Evolutionary conservation across 2,797 vertebrate genomes (phyloP).

Genomic region (Hapalemur alaotrensis): DNA sequence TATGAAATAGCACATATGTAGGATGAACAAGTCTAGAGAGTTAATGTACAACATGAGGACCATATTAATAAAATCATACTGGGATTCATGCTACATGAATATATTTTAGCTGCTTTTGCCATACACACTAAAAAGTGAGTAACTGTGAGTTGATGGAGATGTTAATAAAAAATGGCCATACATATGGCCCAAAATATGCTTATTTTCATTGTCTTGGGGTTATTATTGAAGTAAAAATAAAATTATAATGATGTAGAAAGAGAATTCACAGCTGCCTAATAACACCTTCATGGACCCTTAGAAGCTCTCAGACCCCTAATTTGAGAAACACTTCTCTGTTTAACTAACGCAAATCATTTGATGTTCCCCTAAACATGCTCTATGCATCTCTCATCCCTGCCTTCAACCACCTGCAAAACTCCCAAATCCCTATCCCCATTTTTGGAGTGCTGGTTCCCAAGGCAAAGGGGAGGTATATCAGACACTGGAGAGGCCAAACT

Average conservation of each 20-base stretch:
- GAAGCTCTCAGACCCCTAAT: neutral
- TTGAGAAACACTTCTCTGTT: slow-evolving; percentile 7
- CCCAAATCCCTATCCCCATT: neutral
- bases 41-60: neutral
- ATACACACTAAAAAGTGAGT: neutral
- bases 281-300: neutral
- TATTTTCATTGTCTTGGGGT: neutral
- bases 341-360: neutral
- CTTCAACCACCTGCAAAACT: neutral
- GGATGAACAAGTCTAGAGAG: neutral
- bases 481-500: neutral
- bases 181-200: neutral
- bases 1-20: neutral
- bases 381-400: neutral
- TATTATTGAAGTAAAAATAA: slow-evolving; percentile 31
- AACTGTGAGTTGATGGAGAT: neutral
- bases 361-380: neutral
- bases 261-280: neutral
- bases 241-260: neutral
- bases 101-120: neutral
- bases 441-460: neutral
- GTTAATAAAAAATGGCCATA: neutral
- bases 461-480: neutral
- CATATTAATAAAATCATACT: neutral
- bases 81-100: neutral